Percentiles rank a stretch among this genome's conserved stretches.
Conservation (phyloP, 2,888 invertebrate species). For the Pheosia tremula region DNA sequence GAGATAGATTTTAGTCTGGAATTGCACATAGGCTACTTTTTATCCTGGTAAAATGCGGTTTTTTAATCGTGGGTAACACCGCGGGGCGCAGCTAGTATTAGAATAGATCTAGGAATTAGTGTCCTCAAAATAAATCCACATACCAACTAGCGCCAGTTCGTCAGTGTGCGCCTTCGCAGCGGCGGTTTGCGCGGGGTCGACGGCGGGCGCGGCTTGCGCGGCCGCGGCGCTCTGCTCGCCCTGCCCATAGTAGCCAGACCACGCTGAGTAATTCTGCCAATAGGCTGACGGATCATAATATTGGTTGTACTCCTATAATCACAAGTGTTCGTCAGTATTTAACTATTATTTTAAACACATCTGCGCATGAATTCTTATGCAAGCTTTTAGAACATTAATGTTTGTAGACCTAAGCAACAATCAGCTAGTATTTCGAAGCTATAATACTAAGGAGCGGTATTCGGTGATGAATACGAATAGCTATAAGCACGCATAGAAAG, state of each 20-base stretch:
- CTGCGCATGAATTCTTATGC: slow-evolving; percentile 7
- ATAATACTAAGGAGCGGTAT: background rate
- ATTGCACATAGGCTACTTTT: too few species aligned
- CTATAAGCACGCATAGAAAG: background rate
- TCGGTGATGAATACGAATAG: background rate
- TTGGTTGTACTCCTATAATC: slow-evolving; percentile 87
- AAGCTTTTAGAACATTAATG: slow-evolving; percentile 2
- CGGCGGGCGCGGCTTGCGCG: slow-evolving; percentile 39
- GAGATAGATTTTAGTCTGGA: too few species aligned
- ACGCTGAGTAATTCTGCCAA: slow-evolving; percentile 94
- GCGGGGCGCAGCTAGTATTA: too few species aligned
- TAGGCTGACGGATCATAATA: slow-evolving; percentile 94
- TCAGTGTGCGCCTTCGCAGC: slow-evolving; percentile 81
- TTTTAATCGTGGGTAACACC: too few species aligned
- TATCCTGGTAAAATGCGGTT: too few species aligned
- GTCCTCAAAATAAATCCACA: slow-evolving; percentile 33
- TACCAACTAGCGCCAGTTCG: slow-evolving; percentile 90
- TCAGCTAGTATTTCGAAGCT: background rate
- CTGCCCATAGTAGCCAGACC: slow-evolving; percentile 91
- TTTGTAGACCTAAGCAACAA: background rate
- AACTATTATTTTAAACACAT: slow-evolving; percentile 5
- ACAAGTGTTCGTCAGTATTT: slow-evolving; percentile 51
- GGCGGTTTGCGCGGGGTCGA: slow-evolving; percentile 61
- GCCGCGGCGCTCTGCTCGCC: slow-evolving; percentile 84
- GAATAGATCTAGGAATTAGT: too few species aligned